Base-by-base conservation (phyloP, 2,113 vertebrate genomes). In the Perognathus longimembris region DNA sequence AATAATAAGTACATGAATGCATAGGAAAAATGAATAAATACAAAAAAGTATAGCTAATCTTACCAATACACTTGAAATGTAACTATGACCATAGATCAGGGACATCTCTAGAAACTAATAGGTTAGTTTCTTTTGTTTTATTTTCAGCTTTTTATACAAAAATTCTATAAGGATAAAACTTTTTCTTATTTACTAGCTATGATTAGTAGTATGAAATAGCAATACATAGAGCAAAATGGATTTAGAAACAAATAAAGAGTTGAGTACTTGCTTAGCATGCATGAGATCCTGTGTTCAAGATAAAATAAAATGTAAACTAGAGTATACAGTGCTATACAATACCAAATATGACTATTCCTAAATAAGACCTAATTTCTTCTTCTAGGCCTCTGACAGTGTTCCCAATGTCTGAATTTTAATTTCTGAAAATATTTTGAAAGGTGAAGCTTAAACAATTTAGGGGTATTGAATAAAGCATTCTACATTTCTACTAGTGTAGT, bases 381-480 rank as follows among this genome's bases (percentile, higher is more conserved):
- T 54, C 50, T 15, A 54, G 50, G 15, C 50, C 50, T 18, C 14
- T 54, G 50, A 18, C 50, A 54, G 50, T 54, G 50, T 3, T 36
- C 28, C 38, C 6, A 78, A 80, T 77, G 24, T 86, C 74, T 84
- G 28, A 87, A 7, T 78, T 88, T 93, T 76, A 74, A 82, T 8
- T 83, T 93, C 78, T 50, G 9, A 26, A 67, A 64, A 64, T 73
- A 81, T 1, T 38, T 93, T 84, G 21, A 93, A 84, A 80, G 14
- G n/a, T 71, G 2, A 34, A 84, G 42, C 22, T 61, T 61, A 64
- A 59, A 26, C 12, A 7, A 82, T 61, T 94, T 63, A 70, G n/a
- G 61, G 81, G 63, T 38, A 4, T 34, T 86, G 74, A 92, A 76
- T 3, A 34, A 77, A 93, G 1, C 20, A n/a, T 18, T 28, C 7